Percentiles rank a stretch among this genome's conserved stretches.
These are phyloP conservation scores for Pangasius macronema DNA, from an alignment of 2,797 vertebrate genomes.

Conservation along the genomic window DNA sequence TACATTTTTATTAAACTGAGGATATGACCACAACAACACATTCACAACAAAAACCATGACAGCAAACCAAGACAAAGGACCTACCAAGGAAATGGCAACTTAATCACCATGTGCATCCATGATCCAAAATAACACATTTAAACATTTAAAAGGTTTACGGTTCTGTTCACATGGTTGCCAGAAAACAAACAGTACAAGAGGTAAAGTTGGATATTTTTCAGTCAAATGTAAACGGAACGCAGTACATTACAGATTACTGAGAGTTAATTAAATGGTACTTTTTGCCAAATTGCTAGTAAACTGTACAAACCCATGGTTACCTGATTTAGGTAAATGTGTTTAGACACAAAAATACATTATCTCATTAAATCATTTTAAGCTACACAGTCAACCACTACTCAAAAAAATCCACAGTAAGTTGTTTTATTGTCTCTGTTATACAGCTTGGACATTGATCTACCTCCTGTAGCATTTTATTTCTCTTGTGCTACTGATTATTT, in stretches of 20 bases:
- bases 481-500: constrained; percentile 64
- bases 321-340: constrained; percentile 11
- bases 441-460: constrained; percentile 1
- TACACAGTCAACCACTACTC: constrained; percentile 2
- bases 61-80: constrained; percentile 55
- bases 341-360: not conserved
- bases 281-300: constrained; percentile 9
- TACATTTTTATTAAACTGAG: constrained; percentile 64
- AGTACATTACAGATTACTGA: not conserved
- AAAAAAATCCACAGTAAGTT: not conserved
- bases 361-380: not conserved
- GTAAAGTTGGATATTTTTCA: constrained; percentile 15
- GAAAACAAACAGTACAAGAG: constrained; percentile 1
- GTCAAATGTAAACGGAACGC: constrained; percentile 13
- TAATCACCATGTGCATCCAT: constrained; percentile 5
- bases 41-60: constrained; percentile 58
- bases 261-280: not conserved
- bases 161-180: constrained; percentile 14
- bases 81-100: constrained; percentile 4
- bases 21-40: constrained; percentile 37
- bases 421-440: constrained; percentile 5
- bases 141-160: not conserved
- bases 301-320: not conserved
- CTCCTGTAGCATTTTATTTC: not conserved
- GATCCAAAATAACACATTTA: not conserved